A percentile compares a stretch with the other conserved stretches of the same genome.
Evolutionary conservation across 2,797 vertebrate genomes (phyloP).

Genomic region (Danio tinwini): DNA sequence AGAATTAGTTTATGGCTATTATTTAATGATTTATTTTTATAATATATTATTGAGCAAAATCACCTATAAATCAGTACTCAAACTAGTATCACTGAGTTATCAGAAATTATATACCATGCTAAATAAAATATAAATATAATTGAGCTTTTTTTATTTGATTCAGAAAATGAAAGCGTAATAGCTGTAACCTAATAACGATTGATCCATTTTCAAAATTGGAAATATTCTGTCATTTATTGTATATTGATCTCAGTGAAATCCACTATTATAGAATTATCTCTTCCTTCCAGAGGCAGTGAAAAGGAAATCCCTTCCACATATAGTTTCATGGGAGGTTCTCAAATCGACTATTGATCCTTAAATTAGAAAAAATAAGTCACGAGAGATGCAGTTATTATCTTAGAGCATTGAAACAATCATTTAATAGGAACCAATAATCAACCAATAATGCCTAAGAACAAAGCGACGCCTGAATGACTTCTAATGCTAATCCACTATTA

Average conservation of each 20-base stretch:
- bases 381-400: neutral
- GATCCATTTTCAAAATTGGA: neutral
- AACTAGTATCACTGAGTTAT: neutral
- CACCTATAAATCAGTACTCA: neutral
- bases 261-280: neutral
- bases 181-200: neutral
- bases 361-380: neutral
- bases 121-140: neutral
- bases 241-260: neutral
- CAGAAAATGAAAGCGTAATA: neutral
- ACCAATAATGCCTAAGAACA: neutral
- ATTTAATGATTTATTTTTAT: neutral
- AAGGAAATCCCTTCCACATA: neutral
- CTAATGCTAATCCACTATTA: conserved; percentile 16
- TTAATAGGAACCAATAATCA: neutral
- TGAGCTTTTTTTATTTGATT: neutral
- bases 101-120: neutral
- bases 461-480: neutral
- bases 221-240: neutral
- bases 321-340: neutral
- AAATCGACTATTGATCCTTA: conserved; percentile 23
- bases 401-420: neutral
- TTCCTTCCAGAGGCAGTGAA: neutral
- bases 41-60: neutral
- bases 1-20: too few species aligned